Conservation (phyloP, 2,113 vertebrate genomes). For the Ceratotherium simum region DNA sequence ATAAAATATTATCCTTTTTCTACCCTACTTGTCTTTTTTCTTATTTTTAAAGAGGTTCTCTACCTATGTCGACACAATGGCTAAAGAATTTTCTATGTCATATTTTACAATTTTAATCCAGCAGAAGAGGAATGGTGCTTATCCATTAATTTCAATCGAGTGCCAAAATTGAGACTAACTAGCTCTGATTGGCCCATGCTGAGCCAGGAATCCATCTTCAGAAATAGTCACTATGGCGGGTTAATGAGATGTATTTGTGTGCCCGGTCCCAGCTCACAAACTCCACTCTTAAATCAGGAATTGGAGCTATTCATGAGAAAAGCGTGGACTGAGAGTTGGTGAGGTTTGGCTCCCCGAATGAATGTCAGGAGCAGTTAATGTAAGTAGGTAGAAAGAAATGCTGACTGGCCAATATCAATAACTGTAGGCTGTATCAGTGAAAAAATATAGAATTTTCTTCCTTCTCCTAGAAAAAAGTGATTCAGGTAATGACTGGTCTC, state of each 20-base stretch:
- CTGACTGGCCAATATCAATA: background rate
- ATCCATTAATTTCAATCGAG: background rate
- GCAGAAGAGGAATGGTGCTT: background rate
- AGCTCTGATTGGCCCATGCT: background rate
- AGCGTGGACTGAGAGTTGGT: background rate
- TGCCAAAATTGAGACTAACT: background rate
- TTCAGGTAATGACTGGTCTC: background rate
- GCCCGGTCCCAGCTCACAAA: background rate
- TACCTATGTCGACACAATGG: background rate
- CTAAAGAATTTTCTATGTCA: background rate
- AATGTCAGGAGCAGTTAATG: background rate
- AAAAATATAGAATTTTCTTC: background rate
- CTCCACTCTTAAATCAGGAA: background rate
- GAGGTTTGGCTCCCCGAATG: background rate
- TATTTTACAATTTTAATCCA: background rate
- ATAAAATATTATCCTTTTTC: background rate
- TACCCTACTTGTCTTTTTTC: background rate
- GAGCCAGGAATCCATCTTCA: background rate
- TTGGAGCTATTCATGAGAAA: background rate
- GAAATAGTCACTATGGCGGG: background rate
- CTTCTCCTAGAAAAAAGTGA: background rate
- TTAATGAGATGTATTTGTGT: background rate
- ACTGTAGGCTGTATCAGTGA: background rate
- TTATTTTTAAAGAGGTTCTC: background rate
- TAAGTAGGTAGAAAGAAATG: background rate